phyloP scores from a whole-genome alignment of 2,113 vertebrate species.

The Eptesicus fuscus region DNA sequence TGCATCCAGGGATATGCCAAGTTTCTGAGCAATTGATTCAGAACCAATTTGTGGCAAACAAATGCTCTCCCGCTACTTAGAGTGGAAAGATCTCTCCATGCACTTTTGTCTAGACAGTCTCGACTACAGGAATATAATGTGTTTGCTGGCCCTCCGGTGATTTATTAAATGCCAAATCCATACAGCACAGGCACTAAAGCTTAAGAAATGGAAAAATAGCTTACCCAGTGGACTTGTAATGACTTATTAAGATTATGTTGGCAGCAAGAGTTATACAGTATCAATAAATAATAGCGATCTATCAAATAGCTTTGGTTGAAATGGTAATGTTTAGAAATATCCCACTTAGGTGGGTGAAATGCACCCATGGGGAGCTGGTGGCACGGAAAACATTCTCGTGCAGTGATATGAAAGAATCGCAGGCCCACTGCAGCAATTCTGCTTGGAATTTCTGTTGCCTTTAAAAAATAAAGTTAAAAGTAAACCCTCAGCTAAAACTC shows the following conservation, averaged over 20 bases:
- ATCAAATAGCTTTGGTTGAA: constrained; percentile 69
- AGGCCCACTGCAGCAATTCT: neutral
- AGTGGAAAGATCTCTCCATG: constrained; percentile 76
- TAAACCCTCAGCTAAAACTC: constrained; percentile 1
- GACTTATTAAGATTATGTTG: constrained; percentile 80
- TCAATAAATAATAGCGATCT: constrained; percentile 74
- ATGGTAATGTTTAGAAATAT: constrained; percentile 68
- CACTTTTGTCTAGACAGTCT: constrained; percentile 75
- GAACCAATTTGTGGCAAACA: constrained; percentile 76
- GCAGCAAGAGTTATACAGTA: constrained; percentile 65
- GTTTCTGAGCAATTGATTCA: constrained; percentile 77
- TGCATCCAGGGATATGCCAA: constrained; percentile 53
- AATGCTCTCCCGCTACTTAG: constrained; percentile 70
- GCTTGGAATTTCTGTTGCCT: neutral
- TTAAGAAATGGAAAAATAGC: constrained; percentile 78
- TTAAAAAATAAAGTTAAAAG: constrained; percentile 49
- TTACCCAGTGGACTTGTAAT: constrained; percentile 77
- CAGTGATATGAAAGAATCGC: constrained; percentile 23
- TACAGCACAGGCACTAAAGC: constrained; percentile 72
- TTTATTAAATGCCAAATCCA: constrained; percentile 80
- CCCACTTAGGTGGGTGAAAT: constrained; percentile 57
- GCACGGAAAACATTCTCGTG: constrained; percentile 53
- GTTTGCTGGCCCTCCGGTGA: constrained; percentile 74
- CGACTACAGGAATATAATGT: constrained; percentile 71
- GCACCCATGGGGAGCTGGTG: constrained; percentile 53